Percentiles rank a stretch among this genome's conserved stretches.
These are phyloP conservation scores for Adineta ricciae DNA, from an alignment of 2,888 invertebrate genomes.

Conservation along the genomic window DNA sequence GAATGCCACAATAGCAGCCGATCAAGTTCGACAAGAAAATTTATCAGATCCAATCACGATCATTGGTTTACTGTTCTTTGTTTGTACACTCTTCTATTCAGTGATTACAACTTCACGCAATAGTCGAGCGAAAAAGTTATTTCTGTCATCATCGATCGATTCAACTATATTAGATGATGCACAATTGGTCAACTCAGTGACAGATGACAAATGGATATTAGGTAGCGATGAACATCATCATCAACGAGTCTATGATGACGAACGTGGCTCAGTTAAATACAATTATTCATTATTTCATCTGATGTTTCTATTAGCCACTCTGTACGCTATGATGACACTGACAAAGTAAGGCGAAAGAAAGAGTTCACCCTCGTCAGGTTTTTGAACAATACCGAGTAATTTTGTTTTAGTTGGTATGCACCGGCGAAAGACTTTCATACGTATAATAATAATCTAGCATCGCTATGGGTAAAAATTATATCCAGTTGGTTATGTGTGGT, in stretches of 20 bases:
- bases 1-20: slow-evolving; percentile 34
- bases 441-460: slow-evolving; percentile 65
- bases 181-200: neutral
- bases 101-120: slow-evolving; percentile 42
- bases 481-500: slow-evolving; percentile 87
- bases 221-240: slow-evolving; percentile 38
- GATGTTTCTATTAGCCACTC: slow-evolving; percentile 84
- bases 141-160: neutral
- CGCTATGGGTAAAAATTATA: slow-evolving; percentile 96
- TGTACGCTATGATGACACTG: slow-evolving; percentile 99
- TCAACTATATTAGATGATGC: slow-evolving; percentile 8
- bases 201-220: neutral
- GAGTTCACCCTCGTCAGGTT: slow-evolving; percentile 46
- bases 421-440: slow-evolving; percentile 59
- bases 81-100: slow-evolving; percentile 86
- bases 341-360: slow-evolving; percentile 89
- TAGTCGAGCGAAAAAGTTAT: slow-evolving; percentile 8
- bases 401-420: slow-evolving; percentile 10
- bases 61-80: slow-evolving; percentile 82
- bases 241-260: slow-evolving; percentile 75
- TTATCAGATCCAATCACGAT: slow-evolving; percentile 65
- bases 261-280: slow-evolving; percentile 72
- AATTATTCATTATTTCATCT: slow-evolving; percentile 93
- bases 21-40: slow-evolving; percentile 35
- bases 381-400: neutral